Evolutionary conservation across 2,113 vertebrate species (phyloP).

Genomic region (Heteronetta atricapilla): DNA sequence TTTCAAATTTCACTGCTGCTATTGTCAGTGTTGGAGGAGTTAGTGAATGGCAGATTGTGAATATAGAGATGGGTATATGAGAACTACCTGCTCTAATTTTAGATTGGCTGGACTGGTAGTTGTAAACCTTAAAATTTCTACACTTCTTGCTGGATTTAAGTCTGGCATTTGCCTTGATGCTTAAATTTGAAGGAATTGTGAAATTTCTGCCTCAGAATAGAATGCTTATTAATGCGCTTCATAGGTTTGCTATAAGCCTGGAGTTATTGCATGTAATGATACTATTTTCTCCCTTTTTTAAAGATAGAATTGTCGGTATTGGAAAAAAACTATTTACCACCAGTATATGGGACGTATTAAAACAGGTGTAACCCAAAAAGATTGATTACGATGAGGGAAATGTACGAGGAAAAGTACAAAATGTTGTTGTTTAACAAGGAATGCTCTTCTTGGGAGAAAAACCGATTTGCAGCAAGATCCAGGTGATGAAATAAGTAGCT

Average conservation of each 20-base stretch:
- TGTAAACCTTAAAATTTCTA: neutral
- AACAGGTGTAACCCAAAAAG: neutral
- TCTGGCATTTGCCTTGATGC: neutral
- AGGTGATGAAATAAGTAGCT: neutral
- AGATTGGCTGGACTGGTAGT: neutral
- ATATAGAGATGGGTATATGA: neutral
- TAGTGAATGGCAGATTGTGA: neutral
- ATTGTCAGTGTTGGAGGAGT: neutral
- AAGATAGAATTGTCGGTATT: neutral
- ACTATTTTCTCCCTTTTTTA: neutral
- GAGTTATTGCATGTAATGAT: neutral
- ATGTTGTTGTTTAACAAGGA: neutral
- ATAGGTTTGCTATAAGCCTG: neutral
- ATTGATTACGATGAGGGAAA: neutral
- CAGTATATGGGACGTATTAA: neutral
- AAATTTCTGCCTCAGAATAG: neutral
- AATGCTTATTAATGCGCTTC: neutral
- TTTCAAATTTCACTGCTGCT: neutral
- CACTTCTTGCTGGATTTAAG: neutral
- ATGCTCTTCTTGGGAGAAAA: neutral
- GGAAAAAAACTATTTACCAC: neutral
- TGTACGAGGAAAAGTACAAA: neutral
- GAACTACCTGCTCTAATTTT: neutral
- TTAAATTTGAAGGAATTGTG: neutral
- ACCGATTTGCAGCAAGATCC: neutral